Evolutionary conservation across 2,888 invertebrate species (phyloP).

Genomic region (Graphium colonna): DNA sequence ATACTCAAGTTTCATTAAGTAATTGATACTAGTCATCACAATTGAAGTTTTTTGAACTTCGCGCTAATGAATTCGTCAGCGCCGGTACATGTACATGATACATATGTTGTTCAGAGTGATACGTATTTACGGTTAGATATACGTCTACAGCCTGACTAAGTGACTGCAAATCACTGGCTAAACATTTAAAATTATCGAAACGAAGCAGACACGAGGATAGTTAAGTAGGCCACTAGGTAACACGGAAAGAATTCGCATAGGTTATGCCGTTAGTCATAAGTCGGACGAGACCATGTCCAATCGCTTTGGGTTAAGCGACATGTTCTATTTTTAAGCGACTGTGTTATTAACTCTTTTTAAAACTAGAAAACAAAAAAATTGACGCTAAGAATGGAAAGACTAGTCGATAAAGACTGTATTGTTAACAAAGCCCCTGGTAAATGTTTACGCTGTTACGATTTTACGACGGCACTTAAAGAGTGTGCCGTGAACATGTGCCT

Average conservation of each 20-base stretch:
- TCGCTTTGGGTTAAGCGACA: conserved; percentile 1
- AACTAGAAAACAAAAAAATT: conserved; percentile 2
- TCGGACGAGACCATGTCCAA: conserved; percentile 2
- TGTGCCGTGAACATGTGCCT: conserved; percentile 13
- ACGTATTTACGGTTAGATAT: too few species aligned
- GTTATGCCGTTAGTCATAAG: conserved; percentile 19
- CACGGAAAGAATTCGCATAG: conserved; percentile 29
- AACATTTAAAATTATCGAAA: conserved; percentile 10
- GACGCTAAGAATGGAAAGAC: neutral
- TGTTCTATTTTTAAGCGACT: neutral
- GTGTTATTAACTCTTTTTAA: neutral
- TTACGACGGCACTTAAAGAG: conserved; percentile 13
- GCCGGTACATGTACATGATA: too few species aligned
- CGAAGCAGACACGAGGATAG: conserved; percentile 22
- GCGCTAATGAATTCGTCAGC: too few species aligned
- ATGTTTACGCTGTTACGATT: conserved; percentile 18
- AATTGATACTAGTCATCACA: too few species aligned
- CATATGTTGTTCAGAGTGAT: too few species aligned
- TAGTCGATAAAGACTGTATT: conserved; percentile 12
- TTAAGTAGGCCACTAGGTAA: conserved; percentile 31
- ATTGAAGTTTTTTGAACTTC: too few species aligned
- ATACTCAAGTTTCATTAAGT: too few species aligned
- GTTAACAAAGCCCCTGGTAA: conserved; percentile 11
- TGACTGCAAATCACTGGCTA: neutral
- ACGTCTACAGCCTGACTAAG: too few species aligned